Evolutionary conservation across 2,888 invertebrate genomes (phyloP), one percentile per base, ranked within the genome.

Genomic region (Drosophila anomalipes): DNA sequence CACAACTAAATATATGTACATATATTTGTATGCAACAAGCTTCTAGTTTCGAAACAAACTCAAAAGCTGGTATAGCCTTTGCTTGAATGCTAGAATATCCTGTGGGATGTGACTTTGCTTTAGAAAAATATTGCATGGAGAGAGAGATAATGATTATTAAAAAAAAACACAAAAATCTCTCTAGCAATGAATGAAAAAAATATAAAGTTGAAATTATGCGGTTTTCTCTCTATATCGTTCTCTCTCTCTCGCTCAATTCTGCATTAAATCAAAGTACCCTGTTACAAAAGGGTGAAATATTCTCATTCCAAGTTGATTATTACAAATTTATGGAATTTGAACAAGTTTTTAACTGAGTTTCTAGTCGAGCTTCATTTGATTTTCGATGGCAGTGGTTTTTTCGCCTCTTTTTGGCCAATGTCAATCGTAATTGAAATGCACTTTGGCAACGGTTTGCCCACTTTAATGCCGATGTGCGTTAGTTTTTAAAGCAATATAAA

Each of bases 351-450:
- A 68, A 67, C 67, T 74, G 69, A 53, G 74, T 73, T 77, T 75
- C 39, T 28, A 67, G 62, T 32, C 54, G 69, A 74, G 41, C 58
- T 61, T 32, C 69, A 76, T 81, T 83, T 79, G 77, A 74, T 74
- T 83, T 81, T 72, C 57, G 65, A 86, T 86, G 71, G 76, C 73
- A 78, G 73, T 79, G 75, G 70, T 19, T 30, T 52, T 5, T 52
- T 12, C 28, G 12, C 1, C 19, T 3, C 10, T 19, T 12, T 28
- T 49, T 7, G n/a, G n/a, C 44, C 19, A 16, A 63, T 73, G 52
- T 73, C 58, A 65, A 76, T 63, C 47, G 47, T 39, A 44, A 41
- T 33, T 41, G 49, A 75, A 67, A 60, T 58, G 37, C 32, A 61
- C 51, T 53, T 32, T 49, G 16, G 22, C 68, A 56, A 49, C 32